Evolutionary conservation across 2,888 invertebrate species (phyloP), one percentile per base, ranked within the genome.

Genomic region (Adela reaumurella): DNA sequence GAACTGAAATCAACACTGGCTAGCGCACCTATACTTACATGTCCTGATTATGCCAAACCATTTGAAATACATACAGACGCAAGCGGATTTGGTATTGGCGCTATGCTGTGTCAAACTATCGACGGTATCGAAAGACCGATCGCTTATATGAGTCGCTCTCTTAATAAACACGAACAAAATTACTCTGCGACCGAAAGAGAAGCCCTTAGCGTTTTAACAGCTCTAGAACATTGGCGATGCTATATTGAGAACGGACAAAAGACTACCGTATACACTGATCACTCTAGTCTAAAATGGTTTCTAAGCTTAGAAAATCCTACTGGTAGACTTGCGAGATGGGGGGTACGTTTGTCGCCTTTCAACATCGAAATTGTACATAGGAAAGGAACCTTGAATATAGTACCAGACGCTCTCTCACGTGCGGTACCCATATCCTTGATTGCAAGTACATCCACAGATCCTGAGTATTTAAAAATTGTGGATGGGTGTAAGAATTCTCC

Each of bases 1-100:
- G 20, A 20, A 19, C 20, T 45, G 8, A 45, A 19, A 5, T 5
- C 16, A 20, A 5, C 17, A n/a, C 45, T 45, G n/a, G 16, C 20
- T 4, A 17, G 8, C 20, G 24, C 45, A 6, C 20, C 45, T 10
- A 16, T 45, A 6, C 8, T 45, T 2, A 14, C 24, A 6, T 45
- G 19, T 17, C 57, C 58, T 3, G 44, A 53, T 43, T 57, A 50
- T n/a, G 2, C 18, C 6, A 5, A 48, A 18, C 54, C 55, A 2
- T 58, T 58, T 46, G 49, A 52, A 18, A 50, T 57, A 0, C 57
- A 58, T 24, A 52, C 55, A 0, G 45, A 45, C 20, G 45, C 45
- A 4, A 45, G 45, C 19, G 24, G 17, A 3, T 35, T 14, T 14
- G 35, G 35, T 3, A 8, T 35, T 14, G 35, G 35, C 11, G 53